Percentiles rank a stretch among this genome's conserved stretches.
Conservation (phyloP, 2,113 vertebrate genomes). For the Beaufortia kweichowensis region DNA sequence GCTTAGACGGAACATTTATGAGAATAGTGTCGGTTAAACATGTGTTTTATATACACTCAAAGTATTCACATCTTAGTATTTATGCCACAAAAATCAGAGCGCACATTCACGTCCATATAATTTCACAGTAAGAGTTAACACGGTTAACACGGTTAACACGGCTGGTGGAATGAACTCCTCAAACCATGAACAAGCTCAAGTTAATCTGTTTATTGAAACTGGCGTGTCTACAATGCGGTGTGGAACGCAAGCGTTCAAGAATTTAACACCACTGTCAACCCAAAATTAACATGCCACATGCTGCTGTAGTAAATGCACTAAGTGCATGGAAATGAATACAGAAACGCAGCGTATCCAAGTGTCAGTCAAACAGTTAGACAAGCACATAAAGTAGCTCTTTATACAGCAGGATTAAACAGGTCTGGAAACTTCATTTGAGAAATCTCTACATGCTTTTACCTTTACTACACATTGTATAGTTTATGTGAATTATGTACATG, state of each 20-base stretch:
- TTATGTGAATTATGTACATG: not conserved
- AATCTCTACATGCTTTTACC: not conserved
- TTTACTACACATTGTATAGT: not conserved
- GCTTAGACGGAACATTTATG: no score
- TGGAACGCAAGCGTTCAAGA: conserved; percentile 16
- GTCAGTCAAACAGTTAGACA: not conserved
- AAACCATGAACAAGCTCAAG: conserved; percentile 25
- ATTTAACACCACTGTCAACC: conserved; percentile 17
- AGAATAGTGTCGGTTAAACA: no score
- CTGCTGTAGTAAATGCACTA: not conserved
- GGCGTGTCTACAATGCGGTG: conserved; percentile 23
- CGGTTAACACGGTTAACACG: conserved; percentile 9
- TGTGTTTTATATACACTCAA: no score
- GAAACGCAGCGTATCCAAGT: not conserved
- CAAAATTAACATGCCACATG: conserved; percentile 14
- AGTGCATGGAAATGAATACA: conserved; percentile 18
- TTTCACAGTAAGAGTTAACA: not conserved
- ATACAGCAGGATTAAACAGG: not conserved
- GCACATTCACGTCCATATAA: not conserved
- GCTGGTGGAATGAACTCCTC: not conserved
- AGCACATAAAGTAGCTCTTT: not conserved
- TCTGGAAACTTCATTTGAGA: not conserved
- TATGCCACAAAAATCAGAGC: no score
- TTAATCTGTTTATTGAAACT: conserved; percentile 32
- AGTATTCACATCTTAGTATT: no score